phyloP scores from a whole-genome alignment of 2,113 vertebrate species.

The Pyxicephalus adspersus region DNA sequence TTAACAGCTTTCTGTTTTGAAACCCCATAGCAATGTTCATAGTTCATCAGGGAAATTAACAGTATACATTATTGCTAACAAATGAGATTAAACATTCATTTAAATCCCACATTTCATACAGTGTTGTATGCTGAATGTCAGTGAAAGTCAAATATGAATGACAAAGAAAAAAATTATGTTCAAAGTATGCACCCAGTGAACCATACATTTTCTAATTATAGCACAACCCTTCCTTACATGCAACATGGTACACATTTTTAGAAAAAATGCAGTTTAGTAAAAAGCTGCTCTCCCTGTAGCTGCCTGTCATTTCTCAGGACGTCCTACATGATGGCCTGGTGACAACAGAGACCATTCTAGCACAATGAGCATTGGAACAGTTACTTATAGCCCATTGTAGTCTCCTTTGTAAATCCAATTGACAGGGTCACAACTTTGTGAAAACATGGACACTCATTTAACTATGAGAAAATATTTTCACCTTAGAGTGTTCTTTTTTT shows the following conservation, averaged over 20 bases:
- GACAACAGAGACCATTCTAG: too few species aligned
- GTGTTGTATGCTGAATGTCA: slow-evolving; percentile 27
- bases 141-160: slow-evolving; percentile 48
- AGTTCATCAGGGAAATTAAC: slow-evolving; percentile 21
- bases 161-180: slow-evolving; percentile 32
- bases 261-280: background rate
- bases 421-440: too few species aligned
- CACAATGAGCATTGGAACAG: too few species aligned
- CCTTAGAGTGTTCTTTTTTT: too few species aligned
- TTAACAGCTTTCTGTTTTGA: slow-evolving; percentile 5
- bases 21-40: slow-evolving; percentile 36
- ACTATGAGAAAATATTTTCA: too few species aligned
- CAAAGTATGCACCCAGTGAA: slow-evolving; percentile 26
- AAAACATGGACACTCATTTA: too few species aligned
- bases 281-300: slow-evolving; percentile 14
- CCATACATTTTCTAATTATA: slow-evolving; percentile 15
- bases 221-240: background rate
- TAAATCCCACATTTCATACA: slow-evolving; percentile 42
- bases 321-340: too few species aligned
- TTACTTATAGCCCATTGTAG: too few species aligned
- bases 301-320: too few species aligned
- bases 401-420: too few species aligned
- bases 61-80: slow-evolving; percentile 30
- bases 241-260: slow-evolving; percentile 18
- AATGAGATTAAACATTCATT: slow-evolving; percentile 40